Evolutionary conservation across 2,113 vertebrate genomes (phyloP), one percentile per base, ranked within the genome.

Genomic region (Peromyscus maniculatus): DNA sequence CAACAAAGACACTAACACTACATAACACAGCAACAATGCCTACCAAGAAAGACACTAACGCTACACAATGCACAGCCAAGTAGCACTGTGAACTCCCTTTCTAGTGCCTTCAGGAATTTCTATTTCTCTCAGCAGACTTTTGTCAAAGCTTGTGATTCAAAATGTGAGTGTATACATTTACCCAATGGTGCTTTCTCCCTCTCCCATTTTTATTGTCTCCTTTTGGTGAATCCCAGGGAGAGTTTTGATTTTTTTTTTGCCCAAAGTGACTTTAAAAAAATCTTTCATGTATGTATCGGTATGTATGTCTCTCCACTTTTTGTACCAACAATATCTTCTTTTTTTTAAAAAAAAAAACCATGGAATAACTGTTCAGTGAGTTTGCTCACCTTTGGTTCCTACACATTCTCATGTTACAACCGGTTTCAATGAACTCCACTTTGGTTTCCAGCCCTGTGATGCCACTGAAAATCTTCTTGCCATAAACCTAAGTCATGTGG

Each of bases 141-240:
- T 72, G 12, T 93, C 59, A 80, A 78, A 92, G 43, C 24, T 71
- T 95, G 31, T 36, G 86, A 75, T 94, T 89, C 66, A 91, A 91
- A 91, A 87, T 36, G 62, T 71, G n/a, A 36, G 46, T 26, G n/a
- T 89, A 43, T 19, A 59, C 71, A 52, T 89, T 28, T 39, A 39
- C 26, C 64, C 36, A 31, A 9, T 46, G 64, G 5, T 33, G 12
- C 16, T 43, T 77, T 0, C 21, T 26, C 3, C 87, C 21, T 64
- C 28, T 3, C 7, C 26, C 8, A 26, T 31, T 43, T 28, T 84
- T 43, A 43, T 16, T 74, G 36, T 66, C 36, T 94, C 26, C 10
- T 12, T 96, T 83, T 86, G 28, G 9, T 33, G 74, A n/a, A 91
- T 66, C 33, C 33, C 26, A 86, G 82, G 22, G 57, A 91, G 3